Evolutionary conservation across 2,888 invertebrate species (phyloP), one percentile per base, ranked within the genome.

Genomic region (Chaetoderma sp.): DNA sequence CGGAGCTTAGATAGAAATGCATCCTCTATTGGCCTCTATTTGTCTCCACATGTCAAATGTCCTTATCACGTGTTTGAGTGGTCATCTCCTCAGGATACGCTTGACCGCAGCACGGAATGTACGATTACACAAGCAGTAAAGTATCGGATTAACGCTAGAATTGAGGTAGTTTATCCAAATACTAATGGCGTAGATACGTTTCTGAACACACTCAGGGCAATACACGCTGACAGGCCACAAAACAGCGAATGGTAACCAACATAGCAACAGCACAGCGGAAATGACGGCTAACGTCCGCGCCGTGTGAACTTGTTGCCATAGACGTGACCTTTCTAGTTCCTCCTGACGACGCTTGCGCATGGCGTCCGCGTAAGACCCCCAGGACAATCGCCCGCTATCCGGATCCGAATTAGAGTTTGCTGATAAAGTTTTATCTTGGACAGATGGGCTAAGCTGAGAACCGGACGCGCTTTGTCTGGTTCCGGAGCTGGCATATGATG

Each of bases 181-280:
- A 6, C 78, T 68, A 21, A 73, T 68, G 58, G 76, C 75, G 23
- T 77, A 45, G 1, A 77, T 44, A 2, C 63, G 65, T 13, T 28
- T 28, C 16, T 28, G 28, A 2, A 52, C 18, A 30, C 52, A 52
- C 8, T 13, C 8, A n/a, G 52, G 52, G 52, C 83, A 84, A 83
- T 96, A 92, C 18, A 95, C 96, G 45, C 94, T 93, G 81, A 95
- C 88, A 62, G 96, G 88, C 87, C 96, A 96, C 75, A 95, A 94
- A 73, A 96, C 94, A 86, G 97, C 96, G 88, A 97, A 97, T 69
- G 96, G 96, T 78, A 96, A 89, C 96, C 96, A 96, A 86, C 96
- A 96, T 75, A 95, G 91, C 84, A 96, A 95, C 86, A 96, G 96
- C 74, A 95, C 94, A 65, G 95, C 96, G 94, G 96, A 95, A 79